These are phyloP conservation scores for Morpho achilles DNA, from an alignment of 2,888 invertebrate genomes.

Conservation along the genomic window DNA sequence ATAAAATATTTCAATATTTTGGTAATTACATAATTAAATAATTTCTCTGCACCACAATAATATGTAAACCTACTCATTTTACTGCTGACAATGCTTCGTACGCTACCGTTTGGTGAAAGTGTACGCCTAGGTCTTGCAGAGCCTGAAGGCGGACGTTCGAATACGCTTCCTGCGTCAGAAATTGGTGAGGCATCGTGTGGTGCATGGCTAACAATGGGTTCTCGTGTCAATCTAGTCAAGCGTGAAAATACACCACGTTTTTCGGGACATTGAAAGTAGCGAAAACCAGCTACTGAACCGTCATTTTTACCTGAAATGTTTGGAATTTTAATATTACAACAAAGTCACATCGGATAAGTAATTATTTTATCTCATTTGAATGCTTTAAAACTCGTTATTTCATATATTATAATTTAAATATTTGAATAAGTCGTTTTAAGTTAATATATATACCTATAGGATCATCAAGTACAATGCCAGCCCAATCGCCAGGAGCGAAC, in stretches of 20 bases:
- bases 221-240: conserved; percentile 89
- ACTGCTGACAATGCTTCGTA: conserved; percentile 73
- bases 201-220: conserved; percentile 79
- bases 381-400: too few relatives aligned
- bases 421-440: neutral
- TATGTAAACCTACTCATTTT: conserved; percentile 65
- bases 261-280: conserved; percentile 96
- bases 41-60: neutral
- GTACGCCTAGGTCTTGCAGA: conserved; percentile 62
- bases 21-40: neutral
- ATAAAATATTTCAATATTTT: neutral
- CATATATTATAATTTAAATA: neutral
- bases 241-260: conserved; percentile 96
- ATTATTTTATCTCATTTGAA: too few relatives aligned
- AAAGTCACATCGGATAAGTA: too few relatives aligned
- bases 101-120: conserved; percentile 71
- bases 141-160: conserved; percentile 69
- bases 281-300: conserved; percentile 93
- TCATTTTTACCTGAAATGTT: conserved; percentile 92
- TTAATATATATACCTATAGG: conserved; percentile 85
- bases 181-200: conserved; percentile 71
- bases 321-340: too few relatives aligned
- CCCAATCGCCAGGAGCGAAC: conserved; percentile 99
- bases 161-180: conserved; percentile 70
- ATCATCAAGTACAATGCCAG: conserved; percentile 97